These are phyloP conservation scores for Pempheris klunzingeri DNA, from an alignment of 2,797 vertebrate species.

Conservation along the genomic window DNA sequence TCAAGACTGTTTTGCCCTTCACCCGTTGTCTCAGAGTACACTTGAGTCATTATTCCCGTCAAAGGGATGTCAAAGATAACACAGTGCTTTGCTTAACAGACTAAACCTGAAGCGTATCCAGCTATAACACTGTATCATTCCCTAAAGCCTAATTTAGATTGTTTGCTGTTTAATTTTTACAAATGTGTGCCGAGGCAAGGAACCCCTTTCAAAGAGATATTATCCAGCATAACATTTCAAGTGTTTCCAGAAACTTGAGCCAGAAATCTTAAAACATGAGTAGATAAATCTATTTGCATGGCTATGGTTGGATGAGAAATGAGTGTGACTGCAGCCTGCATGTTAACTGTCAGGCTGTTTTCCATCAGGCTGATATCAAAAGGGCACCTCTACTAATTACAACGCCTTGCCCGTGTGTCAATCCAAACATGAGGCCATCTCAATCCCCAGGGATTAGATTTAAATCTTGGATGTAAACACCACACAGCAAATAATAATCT, in stretches of 20 bases:
- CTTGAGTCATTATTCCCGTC: background rate
- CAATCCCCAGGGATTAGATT: constrained; percentile 76
- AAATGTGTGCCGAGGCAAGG: too few relatives aligned
- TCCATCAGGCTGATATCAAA: constrained; percentile 69
- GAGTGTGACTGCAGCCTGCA: constrained; percentile 42
- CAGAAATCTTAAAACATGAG: constrained; percentile 7
- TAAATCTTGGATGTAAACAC: constrained; percentile 81
- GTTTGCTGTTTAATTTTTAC: background rate
- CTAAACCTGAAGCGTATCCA: background rate
- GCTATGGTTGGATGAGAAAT: constrained; percentile 7
- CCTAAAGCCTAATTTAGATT: background rate
- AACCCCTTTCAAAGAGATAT: background rate
- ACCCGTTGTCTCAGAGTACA: background rate
- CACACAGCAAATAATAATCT: constrained; percentile 78
- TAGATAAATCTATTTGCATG: constrained; percentile 28
- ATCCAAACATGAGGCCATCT: constrained; percentile 68
- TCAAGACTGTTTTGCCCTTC: background rate
- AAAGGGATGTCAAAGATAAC: background rate
- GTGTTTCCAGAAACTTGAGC: background rate
- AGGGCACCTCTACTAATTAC: constrained; percentile 72
- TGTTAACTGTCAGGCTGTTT: constrained; percentile 52
- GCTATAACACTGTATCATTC: background rate
- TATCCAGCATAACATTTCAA: background rate
- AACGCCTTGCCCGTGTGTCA: constrained; percentile 61
- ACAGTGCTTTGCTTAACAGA: background rate